These are phyloP conservation scores for Vireo altiloquus DNA, from an alignment of 2,113 vertebrate genomes.

Conservation along the genomic window DNA sequence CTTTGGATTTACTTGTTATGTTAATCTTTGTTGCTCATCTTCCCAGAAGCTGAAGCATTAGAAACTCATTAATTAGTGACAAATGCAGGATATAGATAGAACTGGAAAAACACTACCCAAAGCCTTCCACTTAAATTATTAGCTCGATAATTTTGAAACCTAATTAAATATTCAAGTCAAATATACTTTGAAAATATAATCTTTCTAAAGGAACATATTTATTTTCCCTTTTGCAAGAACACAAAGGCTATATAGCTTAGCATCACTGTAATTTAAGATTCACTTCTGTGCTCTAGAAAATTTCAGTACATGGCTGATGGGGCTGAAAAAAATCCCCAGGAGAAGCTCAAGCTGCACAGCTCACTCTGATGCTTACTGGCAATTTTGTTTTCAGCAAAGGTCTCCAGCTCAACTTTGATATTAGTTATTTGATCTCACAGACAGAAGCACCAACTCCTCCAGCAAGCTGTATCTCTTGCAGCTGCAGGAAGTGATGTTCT, in stretches of 20 bases:
- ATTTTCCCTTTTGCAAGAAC: slow-evolving; percentile 44
- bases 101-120: slow-evolving; percentile 63
- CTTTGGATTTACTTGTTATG: slow-evolving; percentile 54
- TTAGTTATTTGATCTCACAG: not conserved
- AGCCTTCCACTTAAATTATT: slow-evolving; percentile 55
- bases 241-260: slow-evolving; percentile 40
- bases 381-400: slow-evolving; percentile 15
- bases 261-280: slow-evolving; percentile 18
- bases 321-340: not conserved
- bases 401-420: not conserved
- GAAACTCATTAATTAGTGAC: slow-evolving; percentile 61
- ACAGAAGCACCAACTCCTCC: not conserved
- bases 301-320: not conserved
- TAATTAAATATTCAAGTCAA: slow-evolving; percentile 64
- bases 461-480: not conserved
- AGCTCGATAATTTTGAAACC: slow-evolving; percentile 56
- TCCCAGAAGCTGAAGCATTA: slow-evolving; percentile 58
- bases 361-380: not conserved
- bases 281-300: slow-evolving; percentile 39
- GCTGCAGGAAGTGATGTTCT: not conserved
- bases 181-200: slow-evolving; percentile 59
- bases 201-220: slow-evolving; percentile 54
- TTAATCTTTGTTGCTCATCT: slow-evolving; percentile 68
- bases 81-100: slow-evolving; percentile 64
- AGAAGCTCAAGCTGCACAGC: not conserved